Conservation (phyloP, 1,140 invertebrate species). For the Hylaeus volcanicus region DNA sequence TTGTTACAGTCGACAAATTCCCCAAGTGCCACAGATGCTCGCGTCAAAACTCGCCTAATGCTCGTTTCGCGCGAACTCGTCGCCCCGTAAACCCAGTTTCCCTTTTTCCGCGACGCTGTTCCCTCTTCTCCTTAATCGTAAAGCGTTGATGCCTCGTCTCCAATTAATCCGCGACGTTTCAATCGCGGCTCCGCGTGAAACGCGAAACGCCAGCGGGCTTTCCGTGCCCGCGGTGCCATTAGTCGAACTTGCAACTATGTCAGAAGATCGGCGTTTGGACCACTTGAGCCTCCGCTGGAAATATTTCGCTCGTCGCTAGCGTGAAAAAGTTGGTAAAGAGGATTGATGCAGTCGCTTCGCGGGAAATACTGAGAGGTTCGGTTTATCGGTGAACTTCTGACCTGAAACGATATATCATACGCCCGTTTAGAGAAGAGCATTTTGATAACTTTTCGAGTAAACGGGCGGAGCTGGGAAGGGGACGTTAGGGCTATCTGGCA, state of each 20-base stretch:
- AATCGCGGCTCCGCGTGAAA: background rate
- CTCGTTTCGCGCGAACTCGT: background rate
- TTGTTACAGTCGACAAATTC: conserved; percentile 29
- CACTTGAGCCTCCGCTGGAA: background rate
- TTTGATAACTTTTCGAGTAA: background rate
- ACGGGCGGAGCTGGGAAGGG: too few relatives aligned
- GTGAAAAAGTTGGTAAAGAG: background rate
- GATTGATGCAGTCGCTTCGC: background rate
- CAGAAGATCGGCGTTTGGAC: background rate
- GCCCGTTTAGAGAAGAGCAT: background rate
- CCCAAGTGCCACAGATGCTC: conserved; percentile 24
- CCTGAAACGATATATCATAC: conserved; percentile 8
- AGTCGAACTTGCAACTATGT: background rate
- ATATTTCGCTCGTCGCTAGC: background rate
- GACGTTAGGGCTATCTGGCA: too few relatives aligned
- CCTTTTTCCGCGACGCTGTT: background rate
- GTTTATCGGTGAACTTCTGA: conserved; percentile 27
- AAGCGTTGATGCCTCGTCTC: background rate
- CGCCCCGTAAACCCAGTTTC: conserved; percentile 12
- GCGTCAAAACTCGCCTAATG: background rate
- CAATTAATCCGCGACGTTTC: conserved; percentile 17
- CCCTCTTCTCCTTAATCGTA: background rate
- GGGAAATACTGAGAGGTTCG: background rate
- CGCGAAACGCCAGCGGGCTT: background rate
- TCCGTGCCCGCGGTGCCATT: background rate